These are phyloP conservation scores for Holcopasites calliopsidis DNA, from an alignment of 1,140 invertebrate genomes.

Conservation along the genomic window DNA sequence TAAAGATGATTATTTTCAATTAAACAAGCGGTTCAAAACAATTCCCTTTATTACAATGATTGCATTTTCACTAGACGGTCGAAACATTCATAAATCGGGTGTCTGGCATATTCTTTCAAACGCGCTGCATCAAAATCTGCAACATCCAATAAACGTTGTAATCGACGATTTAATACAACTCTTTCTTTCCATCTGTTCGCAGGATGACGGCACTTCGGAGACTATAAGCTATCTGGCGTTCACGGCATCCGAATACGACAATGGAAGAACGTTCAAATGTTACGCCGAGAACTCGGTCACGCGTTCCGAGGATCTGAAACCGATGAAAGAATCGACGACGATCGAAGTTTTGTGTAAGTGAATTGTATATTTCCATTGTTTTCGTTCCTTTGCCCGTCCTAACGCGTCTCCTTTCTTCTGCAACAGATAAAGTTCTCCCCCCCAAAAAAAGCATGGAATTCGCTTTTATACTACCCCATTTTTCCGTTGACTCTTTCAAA, in stretches of 20 bases:
- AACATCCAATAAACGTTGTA: neutral
- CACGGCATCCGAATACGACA: constrained; percentile 89
- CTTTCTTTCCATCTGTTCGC: constrained; percentile 64
- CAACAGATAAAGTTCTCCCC: neutral
- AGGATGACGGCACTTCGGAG: constrained; percentile 88
- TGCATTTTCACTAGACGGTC: too few species aligned
- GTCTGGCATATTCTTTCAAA: neutral
- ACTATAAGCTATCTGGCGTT: constrained; percentile 89
- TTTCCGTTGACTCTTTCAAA: neutral
- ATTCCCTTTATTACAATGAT: too few species aligned
- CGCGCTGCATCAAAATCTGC: neutral
- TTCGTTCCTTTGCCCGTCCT: neutral
- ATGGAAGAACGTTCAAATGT: constrained; percentile 89
- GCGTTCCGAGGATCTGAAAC: constrained; percentile 84
- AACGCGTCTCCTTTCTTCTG: neutral
- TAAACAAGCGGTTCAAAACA: too few species aligned
- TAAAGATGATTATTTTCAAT: too few species aligned
- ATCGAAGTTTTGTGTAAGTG: constrained; percentile 92
- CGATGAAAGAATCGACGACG: constrained; percentile 84
- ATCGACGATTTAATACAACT: neutral
- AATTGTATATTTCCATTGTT: constrained; percentile 2
- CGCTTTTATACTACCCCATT: neutral
- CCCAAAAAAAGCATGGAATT: too few species aligned
- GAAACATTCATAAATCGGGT: too few species aligned
- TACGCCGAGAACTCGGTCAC: constrained; percentile 90